A percentile compares a stretch with the other conserved stretches of the same genome.
Conservation (phyloP, 2,888 invertebrate genomes). For the Nineta flava region DNA sequence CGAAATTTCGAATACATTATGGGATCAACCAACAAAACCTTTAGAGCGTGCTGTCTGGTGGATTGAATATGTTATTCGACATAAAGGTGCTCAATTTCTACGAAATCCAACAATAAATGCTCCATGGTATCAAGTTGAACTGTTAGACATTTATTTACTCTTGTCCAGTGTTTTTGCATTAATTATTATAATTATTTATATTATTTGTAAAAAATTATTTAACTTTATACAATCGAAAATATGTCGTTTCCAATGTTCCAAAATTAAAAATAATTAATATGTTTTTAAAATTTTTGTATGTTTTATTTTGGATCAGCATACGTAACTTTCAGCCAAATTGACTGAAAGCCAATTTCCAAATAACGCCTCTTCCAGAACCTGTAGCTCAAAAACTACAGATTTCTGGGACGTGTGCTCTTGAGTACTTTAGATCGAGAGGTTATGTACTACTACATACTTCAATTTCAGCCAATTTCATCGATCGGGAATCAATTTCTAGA, state of each 20-base stretch:
- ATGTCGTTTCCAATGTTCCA: neutral
- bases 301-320: neutral
- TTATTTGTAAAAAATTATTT: neutral
- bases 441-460: no score
- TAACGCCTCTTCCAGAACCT: no score
- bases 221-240: neutral
- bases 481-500: no score
- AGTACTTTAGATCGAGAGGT: no score
- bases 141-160: slow-evolving; percentile 1
- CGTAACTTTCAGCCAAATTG: no score
- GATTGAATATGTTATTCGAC: slow-evolving; percentile 5
- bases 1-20: slow-evolving; percentile 1
- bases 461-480: no score
- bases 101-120: slow-evolving; percentile 2
- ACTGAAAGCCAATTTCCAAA: no score
- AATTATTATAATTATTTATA: neutral
- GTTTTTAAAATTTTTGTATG: neutral
- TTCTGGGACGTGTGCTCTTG: no score
- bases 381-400: no score
- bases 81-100: neutral
- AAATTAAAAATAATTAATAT: neutral
- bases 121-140: slow-evolving; percentile 4
- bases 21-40: neutral
- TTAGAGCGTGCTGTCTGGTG: slow-evolving; percentile 5
- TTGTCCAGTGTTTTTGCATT: neutral